Base-by-base conservation (phyloP, 92 coral and sea anemone species). In the Zoanthus gigantus region DNA sequence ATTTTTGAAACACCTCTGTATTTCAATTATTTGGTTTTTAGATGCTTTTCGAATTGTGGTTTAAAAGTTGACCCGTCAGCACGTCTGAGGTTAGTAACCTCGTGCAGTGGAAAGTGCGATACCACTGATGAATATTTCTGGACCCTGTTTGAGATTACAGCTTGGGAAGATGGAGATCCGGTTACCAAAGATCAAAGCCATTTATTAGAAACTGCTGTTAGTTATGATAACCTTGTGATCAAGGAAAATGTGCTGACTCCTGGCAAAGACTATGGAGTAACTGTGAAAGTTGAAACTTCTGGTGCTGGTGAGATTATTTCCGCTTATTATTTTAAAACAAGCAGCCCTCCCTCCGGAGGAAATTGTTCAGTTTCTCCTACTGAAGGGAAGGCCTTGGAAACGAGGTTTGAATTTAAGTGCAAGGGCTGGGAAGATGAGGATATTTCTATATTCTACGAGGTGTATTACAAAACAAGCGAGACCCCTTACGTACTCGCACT, bases 361-460 rank as follows among this genome's bases (percentile, higher is more conserved):
- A 72, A 85, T 45, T 95, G 98, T n/a, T 16, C 88, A 2, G 89
- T 89, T 16, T 13, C 12, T 57, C 98, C 96, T 5, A 34, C 81
- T 31, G 31, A 80, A 18, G 98, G 98, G 9, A 82, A 77, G 68
- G 84, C 91, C 9, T 78, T 90, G 69, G 88, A 75, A 47, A 94
- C 98, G n/a, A 76, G 79, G 13, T 94, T 93, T 57, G 79, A 68
- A 29, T 86, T 96, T 69, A 50, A 29, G 5, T 96, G 98, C 71
- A 53, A 37, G 28, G 93, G 92, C 6, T 96, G 98, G 98, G 12
- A 7, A 7, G 98, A 96, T 69, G 88, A 88, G 2, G 96, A 96
- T 50, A 60, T 37, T 16, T 98, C 96, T 53, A 76, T 96, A 9
- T 50, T 77, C 0, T 96, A 94, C 83, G 87, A 92, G 28, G 92